Base-by-base conservation (phyloP, 2,888 invertebrate genomes). In the Cyclophora punctaria region DNA sequence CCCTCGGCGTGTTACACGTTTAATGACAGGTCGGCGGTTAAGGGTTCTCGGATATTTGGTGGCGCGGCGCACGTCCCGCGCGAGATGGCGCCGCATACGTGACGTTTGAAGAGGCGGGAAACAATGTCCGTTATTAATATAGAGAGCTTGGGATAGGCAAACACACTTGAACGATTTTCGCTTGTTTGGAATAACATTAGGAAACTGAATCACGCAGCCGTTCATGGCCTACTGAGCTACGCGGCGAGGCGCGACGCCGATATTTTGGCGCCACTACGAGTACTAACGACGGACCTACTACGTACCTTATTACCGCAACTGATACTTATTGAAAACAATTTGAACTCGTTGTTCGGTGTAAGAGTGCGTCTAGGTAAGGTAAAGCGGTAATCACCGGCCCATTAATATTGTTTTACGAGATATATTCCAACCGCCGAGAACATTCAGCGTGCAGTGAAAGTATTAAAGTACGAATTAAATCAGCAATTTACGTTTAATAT, bases 51-150 rank as follows among this genome's bases (percentile, higher is more conserved):
- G 56, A 58, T 65, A 63, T 72, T 70, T 80, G 82, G 81, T 65
- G 70, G 67, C 61, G 65, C 77, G 65, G 58, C 67, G 77, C 85
- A 84, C 84, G 86, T 85, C 75, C 80, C 75, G 78, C 77, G 65
- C 71, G 81, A 80, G 75, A 80, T 80, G 84, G 84, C 83, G 83
- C 79, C 77, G 73, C 59, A 69, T 78, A 85, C 87, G 85, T 85
- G 86, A 83, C 80, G 75, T 71, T 76, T 75, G 70, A 68, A 73
- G 75, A 71, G 75, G 74, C 78, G 77, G 78, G 75, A 81, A 83
- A 86, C 85, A 83, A 85, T 83, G 70, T 62, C 83, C 83, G 86
- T 83, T 86, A 86, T 83, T 81, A 83, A 83, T 86, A 83, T 83
- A 80, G 79, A 84, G 74, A 75, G 62, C 73, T 75, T 64, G 64